Base-by-base conservation (phyloP, 2,113 vertebrate genomes). In the Gorsachius goisagi region DNA sequence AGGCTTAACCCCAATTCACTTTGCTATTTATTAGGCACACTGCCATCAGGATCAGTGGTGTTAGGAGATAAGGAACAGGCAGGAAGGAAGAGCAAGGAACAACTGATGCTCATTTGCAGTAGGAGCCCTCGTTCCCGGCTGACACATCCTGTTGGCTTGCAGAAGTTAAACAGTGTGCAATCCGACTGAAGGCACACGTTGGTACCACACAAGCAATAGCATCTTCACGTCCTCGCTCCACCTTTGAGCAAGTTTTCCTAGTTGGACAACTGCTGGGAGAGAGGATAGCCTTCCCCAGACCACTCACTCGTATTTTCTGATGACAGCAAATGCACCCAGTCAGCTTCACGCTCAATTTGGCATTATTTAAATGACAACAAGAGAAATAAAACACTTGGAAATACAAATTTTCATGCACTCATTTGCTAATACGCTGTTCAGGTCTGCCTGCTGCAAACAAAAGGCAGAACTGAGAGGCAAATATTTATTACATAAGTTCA, bases 301-400 rank as follows among this genome's bases (percentile, higher is more conserved):
- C 81, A 63, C 94, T 90, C 47, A 53, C 32, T 94, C 80, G 62
- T 75, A 32, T 80, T 59, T 74, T 47, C 50, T 83, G 73, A 90
- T 83, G 83, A 72, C 74, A 96, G 84, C 81, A 85, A 67, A 83
- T 71, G 82, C 69, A 88, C 47, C 56, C 74, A 90, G 83, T 45
- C 75, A 66, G 79, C 49, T 94, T 89, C 90, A 96, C 69, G 96
- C 95, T 90, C 93, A 95, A 91, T 96, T 97, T 96, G 85, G 41
- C 76, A 80, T 93, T 91, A 96, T 93, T 94, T 82, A 88, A 95
- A 96, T 90, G 37, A 69, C 68, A 94, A 23, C 66, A 74, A 62
- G 72, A 71, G 86, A 79, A 93, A 94, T 62, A 80, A 94, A 97
- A 87, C 45, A 80, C 80, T 92, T 59, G 81, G 85, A 88, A 84